A percentile compares a stretch with the other conserved stretches of the same genome.
Conservation (phyloP, 2,888 invertebrate species). For the Callosobruchus maculatus region DNA sequence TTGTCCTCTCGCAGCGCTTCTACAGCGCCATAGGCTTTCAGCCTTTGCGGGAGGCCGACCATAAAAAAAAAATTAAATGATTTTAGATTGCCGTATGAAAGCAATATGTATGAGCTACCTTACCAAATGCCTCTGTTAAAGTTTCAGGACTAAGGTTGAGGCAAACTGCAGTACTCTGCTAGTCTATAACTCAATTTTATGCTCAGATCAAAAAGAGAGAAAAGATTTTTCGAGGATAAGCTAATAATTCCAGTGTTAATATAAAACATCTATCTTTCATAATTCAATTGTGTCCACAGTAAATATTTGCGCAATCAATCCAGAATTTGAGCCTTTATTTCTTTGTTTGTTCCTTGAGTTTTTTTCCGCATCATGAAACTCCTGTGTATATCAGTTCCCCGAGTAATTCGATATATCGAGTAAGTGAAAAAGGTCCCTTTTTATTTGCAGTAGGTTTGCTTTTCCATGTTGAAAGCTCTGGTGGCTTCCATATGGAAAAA, state of each 20-base stretch:
- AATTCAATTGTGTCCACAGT: neutral
- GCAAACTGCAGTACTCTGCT: too few species aligned
- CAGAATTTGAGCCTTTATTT: neutral
- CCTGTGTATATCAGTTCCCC: neutral
- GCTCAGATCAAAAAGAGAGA: too few species aligned
- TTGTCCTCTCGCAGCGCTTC: too few species aligned
- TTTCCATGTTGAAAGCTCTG: neutral
- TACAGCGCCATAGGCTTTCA: too few species aligned
- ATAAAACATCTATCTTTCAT: neutral
- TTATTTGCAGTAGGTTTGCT: neutral
- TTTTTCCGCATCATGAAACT: neutral
- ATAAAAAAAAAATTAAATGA: too few species aligned
- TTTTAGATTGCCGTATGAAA: too few species aligned
- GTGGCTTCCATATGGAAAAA: neutral
- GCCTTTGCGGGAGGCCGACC: too few species aligned
- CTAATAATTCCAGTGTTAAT: neutral
- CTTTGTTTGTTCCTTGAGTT: neutral
- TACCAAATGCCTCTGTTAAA: too few species aligned
- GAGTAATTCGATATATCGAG: neutral
- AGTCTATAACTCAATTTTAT: too few species aligned
- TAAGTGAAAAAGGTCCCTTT: neutral
- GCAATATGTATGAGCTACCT: too few species aligned
- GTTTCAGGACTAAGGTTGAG: too few species aligned
- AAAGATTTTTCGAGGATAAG: too few species aligned
- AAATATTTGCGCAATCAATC: neutral